Evolutionary conservation across 2,888 invertebrate species (phyloP), one percentile per base, ranked within the genome.

Genomic region (Sclerodermus sp.): DNA sequence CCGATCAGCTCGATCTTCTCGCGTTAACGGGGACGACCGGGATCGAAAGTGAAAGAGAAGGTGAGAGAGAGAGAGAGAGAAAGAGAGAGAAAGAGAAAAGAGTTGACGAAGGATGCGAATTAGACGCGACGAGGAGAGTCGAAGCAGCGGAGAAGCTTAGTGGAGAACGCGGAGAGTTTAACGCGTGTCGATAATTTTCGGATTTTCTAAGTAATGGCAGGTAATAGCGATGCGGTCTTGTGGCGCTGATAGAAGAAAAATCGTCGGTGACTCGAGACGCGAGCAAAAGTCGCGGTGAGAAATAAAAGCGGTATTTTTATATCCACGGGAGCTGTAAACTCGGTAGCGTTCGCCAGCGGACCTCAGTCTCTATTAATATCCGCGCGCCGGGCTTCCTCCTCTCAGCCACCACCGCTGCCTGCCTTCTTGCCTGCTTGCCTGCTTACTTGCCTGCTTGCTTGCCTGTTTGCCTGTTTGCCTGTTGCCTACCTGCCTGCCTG

Each of bases 351-450:
- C 62, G 67, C 62, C 61, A 67, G 67, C 70, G 67, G 70, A 23
- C 71, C 71, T 73, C 68, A 67, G 67, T 52, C 73, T 74, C 77
- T 76, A 77, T 76, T 73, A 76, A 76, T 76, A 76, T 73, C 77
- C 68, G 61, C 58, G 61, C 65, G 60, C 71, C 65, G 68, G 66
- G 70, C 66, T 71, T 67, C 67, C 68, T 69, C 23, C 8, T n/a
- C 60, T 67, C 57, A 48, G 42, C 42, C 51, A 44, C 42, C 45
- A 15, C 29, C 23, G 23, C 23, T 8, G 23, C 23, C 23, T 23
- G 17, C 30, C 6, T 31, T 40, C 34, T 31, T 39, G 18, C 37
- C 32, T 13, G n/a, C n/a, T 15, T 39, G 34, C 39, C 30, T 39
- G 36, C 42, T 38, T 39, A 39, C 29, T 18, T 30, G 42, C 40